phyloP scores from a whole-genome alignment of 2,888 invertebrate species.

The Macaria liturata region DNA sequence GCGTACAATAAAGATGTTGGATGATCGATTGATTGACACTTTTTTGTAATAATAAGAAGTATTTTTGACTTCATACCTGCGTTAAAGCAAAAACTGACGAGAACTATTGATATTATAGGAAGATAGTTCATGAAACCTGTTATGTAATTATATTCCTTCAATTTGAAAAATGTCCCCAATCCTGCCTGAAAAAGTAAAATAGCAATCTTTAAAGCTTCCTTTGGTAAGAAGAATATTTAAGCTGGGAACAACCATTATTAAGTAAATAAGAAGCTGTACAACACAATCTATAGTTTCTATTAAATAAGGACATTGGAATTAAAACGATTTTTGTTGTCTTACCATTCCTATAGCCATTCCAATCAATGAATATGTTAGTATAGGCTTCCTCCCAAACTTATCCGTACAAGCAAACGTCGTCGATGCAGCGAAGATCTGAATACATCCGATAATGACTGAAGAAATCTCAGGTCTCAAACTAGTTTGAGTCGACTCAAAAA shows the following conservation, averaged over 20 bases:
- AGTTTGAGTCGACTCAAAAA: conserved; percentile 24
- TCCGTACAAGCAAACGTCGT: conserved; percentile 20
- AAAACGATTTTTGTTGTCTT: not conserved
- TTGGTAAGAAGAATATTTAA: too few species aligned
- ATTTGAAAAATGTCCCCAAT: conserved; percentile 17
- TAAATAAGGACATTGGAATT: too few species aligned
- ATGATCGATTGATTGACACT: too few species aligned
- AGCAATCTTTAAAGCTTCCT: too few species aligned
- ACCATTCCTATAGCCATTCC: conserved; percentile 27
- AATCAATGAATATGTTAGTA: conserved; percentile 16
- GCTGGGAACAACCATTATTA: too few species aligned
- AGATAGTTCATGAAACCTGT: conserved; percentile 58
- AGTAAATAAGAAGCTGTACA: too few species aligned
- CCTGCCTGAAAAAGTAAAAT: conserved; percentile 10
- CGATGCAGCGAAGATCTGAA: conserved; percentile 15
- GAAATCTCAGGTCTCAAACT: conserved; percentile 22
- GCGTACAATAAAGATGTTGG: too few species aligned
- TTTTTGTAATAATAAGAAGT: too few species aligned
- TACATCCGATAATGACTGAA: conserved; percentile 25
- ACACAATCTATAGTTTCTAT: too few species aligned
- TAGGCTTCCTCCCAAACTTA: conserved; percentile 26
- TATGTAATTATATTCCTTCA: conserved; percentile 13
- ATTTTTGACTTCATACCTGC: conserved; percentile 44
- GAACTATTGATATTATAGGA: conserved; percentile 57
- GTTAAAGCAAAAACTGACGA: conserved; percentile 59